phyloP scores from a whole-genome alignment of 2,797 vertebrate species.

The Ceryle rudis region DNA sequence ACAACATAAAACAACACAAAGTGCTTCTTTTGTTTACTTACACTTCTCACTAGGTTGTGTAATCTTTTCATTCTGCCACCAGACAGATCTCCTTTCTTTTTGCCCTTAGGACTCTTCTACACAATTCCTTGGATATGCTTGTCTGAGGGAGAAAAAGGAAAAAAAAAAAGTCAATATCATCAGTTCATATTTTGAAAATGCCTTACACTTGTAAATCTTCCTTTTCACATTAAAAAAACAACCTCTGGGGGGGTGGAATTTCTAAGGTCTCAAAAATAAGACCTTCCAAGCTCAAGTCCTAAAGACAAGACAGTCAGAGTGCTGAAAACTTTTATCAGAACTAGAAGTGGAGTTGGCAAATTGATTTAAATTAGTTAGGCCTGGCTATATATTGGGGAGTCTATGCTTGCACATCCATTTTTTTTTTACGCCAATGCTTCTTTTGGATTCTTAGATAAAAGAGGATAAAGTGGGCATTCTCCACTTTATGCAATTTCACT shows the following conservation, averaged over 20 bases:
- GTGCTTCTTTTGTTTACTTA: background rate
- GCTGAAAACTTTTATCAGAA: conserved; percentile 29
- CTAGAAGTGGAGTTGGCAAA: conserved; percentile 33
- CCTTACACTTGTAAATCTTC: background rate
- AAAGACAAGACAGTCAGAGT: background rate
- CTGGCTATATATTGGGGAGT: conserved; percentile 20
- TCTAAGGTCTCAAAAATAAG: background rate
- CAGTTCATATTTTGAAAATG: background rate
- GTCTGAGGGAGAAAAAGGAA: background rate
- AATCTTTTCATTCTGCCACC: background rate
- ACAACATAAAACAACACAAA: background rate
- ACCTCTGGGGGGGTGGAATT: too few species aligned
- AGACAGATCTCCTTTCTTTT: background rate
- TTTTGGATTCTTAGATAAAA: conserved; percentile 72
- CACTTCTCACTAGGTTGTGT: background rate
- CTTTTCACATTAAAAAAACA: background rate
- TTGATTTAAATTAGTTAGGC: conserved; percentile 65
- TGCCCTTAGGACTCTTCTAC: background rate
- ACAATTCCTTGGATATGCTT: background rate
- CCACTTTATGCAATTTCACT: conserved; percentile 75
- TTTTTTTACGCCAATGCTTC: conserved; percentile 39
- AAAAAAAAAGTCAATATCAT: background rate
- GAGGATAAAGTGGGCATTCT: conserved; percentile 78
- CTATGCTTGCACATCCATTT: conserved; percentile 61
- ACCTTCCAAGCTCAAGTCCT: background rate